Evolutionary conservation across 1,140 invertebrate species (phyloP).

Genomic region (Vanessa tameamea): DNA sequence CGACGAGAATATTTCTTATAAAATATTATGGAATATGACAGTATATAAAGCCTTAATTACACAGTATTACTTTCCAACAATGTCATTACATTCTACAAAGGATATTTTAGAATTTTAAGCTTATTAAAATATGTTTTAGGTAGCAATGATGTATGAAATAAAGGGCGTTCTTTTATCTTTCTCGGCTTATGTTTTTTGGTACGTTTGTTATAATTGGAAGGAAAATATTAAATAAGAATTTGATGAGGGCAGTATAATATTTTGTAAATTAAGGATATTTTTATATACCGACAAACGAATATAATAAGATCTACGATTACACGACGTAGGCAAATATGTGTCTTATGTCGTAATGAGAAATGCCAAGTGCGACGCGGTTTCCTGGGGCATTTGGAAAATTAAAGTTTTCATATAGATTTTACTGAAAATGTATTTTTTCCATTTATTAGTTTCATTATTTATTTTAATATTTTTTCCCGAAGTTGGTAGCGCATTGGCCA

Average conservation of each 20-base stretch:
- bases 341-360: no score
- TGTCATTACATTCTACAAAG: constrained; percentile 19
- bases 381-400: no score
- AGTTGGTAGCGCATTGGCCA: no score
- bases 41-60: constrained; percentile 16
- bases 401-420: no score
- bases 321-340: no score
- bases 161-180: no score
- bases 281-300: not conserved
- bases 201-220: constrained; percentile 21
- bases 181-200: not conserved
- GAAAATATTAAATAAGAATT: constrained; percentile 10
- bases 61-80: constrained; percentile 26
- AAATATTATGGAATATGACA: constrained; percentile 1
- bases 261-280: not conserved
- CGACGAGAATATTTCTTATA: not conserved
- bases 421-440: no score
- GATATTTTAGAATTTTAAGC: constrained; percentile 11
- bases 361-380: no score
- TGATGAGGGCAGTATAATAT: not conserved
- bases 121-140: constrained; percentile 12
- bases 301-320: not conserved
- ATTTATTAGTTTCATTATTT: no score
- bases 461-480: no score
- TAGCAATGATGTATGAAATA: constrained; percentile 10